Percentiles rank a stretch among this genome's conserved stretches.
Conservation (phyloP, 2,888 invertebrate genomes). For the Dendrolimus pini region DNA sequence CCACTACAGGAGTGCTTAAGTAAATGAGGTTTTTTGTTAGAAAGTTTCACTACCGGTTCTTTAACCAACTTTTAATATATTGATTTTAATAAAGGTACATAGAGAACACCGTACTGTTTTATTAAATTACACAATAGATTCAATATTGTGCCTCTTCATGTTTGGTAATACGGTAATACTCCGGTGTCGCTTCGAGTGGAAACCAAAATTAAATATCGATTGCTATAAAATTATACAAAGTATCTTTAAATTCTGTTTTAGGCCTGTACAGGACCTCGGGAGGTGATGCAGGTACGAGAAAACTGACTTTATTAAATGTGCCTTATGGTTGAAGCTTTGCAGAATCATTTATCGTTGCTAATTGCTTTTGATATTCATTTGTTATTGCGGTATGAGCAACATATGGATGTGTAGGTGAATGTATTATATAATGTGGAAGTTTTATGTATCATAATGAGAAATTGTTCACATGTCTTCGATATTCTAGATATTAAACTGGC, state of each 20-base stretch:
- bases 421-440: not conserved
- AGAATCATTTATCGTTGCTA: constrained; percentile 21
- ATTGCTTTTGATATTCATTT: constrained; percentile 19
- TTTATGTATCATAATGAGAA: too few relatives aligned
- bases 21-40: too few relatives aligned
- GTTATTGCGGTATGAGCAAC: not conserved
- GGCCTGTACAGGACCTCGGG: constrained; percentile 61
- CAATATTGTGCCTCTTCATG: constrained; percentile 1
- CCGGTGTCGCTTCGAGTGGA: constrained; percentile 15
- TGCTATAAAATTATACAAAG: constrained; percentile 46
- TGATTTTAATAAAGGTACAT: not conserved
- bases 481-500: too few relatives aligned
- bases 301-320: constrained; percentile 18
- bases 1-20: too few relatives aligned
- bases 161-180: constrained; percentile 12
- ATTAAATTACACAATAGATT: not conserved
- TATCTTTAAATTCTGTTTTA: constrained; percentile 66
- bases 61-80: too few relatives aligned
- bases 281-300: constrained; percentile 46
- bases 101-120: not conserved
- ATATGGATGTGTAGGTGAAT: not conserved
- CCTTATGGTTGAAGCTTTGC: constrained; percentile 25
- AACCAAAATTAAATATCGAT: constrained; percentile 39
- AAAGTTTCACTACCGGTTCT: too few relatives aligned
- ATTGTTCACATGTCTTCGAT: too few relatives aligned